Base-by-base conservation (phyloP, 2,113 vertebrate genomes). In the Micromys minutus region DNA sequence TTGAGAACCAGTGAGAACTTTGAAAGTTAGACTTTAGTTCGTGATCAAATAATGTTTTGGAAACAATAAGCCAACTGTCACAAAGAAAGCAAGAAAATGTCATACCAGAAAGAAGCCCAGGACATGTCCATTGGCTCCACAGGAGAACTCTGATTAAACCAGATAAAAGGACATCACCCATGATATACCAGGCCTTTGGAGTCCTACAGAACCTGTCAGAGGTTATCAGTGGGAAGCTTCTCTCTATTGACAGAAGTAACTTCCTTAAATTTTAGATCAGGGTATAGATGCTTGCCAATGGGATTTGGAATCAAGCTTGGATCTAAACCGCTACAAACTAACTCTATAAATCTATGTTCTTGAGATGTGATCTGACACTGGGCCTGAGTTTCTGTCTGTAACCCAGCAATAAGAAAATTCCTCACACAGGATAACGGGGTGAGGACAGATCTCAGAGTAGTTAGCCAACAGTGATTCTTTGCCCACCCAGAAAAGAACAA, bases 211-310 rank as follows among this genome's bases (percentile, higher is more conserved):
- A 39, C 55, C 89, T 72, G 86, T 88, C 65, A 77, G 77, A 90
- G 31, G 11, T 22, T 88, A 65, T 85, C 72, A 86, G 0, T 4
- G 52, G 69, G 87, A 95, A 95, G 39, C 19, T 42, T 76, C 26
- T 61, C 61, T 74, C 90, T 90, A 55, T 47, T 72, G 55, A 95
- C 36, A 71, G 10, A 55, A 93, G 84, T 81, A 83, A 83, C 77
- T 77, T 94, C 87, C 80, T 94, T 86, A 83, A 94, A 87, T 93
- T 90, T 88, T 19, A 91, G 83, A 65, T 85, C 39, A 88, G 74
- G 77, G 50, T 74, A 11, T 5, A 84, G 67, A n/a, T 7, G 52
- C 65, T 72, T 31, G 0, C 6, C 7, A 55, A 74, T 31, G 88
- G 65, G 93, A 94, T 93, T 89, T 52, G 31, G 26, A 95, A 87